Conservation (phyloP, 2,113 vertebrate species). For the Pygoscelis antarcticus region DNA sequence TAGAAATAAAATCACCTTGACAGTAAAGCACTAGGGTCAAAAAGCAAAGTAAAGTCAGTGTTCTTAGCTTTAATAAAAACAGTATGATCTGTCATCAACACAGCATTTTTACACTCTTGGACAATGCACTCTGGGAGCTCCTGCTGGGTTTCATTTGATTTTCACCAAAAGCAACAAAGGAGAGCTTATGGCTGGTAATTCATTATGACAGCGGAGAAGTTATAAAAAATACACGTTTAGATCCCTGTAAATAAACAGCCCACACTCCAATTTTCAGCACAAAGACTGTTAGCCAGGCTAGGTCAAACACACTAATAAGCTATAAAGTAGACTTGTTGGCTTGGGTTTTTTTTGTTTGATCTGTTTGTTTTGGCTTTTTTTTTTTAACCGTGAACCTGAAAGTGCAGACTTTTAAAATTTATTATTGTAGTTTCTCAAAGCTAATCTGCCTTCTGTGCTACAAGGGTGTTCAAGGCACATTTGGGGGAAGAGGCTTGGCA, state of each 20-base stretch:
- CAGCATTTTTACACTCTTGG: conserved; percentile 82
- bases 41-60: conserved; percentile 86
- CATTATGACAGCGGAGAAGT: conserved; percentile 84
- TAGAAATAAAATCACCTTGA: conserved; percentile 92
- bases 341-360: not conserved
- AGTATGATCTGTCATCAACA: conserved; percentile 89
- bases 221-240: conserved; percentile 76
- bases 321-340: not conserved
- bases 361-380: not conserved
- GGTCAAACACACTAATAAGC: not conserved
- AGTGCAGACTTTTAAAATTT: conserved; percentile 3
- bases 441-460: not conserved
- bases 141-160: conserved; percentile 90
- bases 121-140: conserved; percentile 83
- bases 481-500: conserved; percentile 21
- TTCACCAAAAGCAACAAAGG: conserved; percentile 82
- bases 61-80: conserved; percentile 93
- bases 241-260: conserved; percentile 74
- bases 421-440: not conserved
- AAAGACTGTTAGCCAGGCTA: conserved; percentile 8
- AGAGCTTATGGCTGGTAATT: conserved; percentile 83
- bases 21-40: conserved; percentile 87
- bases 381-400: not conserved
- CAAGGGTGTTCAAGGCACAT: not conserved
- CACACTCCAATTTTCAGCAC: conserved; percentile 41